Percentiles rank a stretch among this genome's conserved stretches.
Conservation (phyloP, 2,888 invertebrate genomes). For the Ichneumoninae sp. region DNA sequence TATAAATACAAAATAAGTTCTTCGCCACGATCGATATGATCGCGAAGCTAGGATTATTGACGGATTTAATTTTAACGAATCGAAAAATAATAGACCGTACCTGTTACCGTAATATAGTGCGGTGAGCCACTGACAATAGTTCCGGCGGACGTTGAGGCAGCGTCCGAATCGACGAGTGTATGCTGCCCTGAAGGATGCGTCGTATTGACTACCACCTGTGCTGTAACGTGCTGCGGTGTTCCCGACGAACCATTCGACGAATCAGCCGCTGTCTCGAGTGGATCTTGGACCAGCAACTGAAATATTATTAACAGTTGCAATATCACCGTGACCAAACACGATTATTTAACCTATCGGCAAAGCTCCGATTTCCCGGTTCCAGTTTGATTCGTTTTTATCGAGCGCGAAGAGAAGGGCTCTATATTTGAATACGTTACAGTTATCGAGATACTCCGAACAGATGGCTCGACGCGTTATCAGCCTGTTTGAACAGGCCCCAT, state of each 20-base stretch:
- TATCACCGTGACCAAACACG: not conserved
- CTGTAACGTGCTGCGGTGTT: conserved; percentile 84
- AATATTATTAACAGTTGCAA: conserved; percentile 71
- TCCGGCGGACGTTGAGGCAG: conserved; percentile 85
- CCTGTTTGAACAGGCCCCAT: conserved; percentile 66
- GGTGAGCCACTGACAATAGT: conserved; percentile 85
- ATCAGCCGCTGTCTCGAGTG: conserved; percentile 86
- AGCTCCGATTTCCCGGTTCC: not conserved
- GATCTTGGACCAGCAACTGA: conserved; percentile 83
- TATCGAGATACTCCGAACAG: conserved; percentile 69
- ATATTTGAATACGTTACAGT: conserved; percentile 44
- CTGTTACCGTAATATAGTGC: conserved; percentile 91
- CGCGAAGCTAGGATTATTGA: not conserved
- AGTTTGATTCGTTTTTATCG: not conserved
- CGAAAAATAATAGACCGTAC: conserved; percentile 81
- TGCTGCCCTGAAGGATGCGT: conserved; percentile 84
- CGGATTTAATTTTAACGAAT: not conserved
- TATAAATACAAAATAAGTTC: not conserved
- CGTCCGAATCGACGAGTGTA: conserved; percentile 85
- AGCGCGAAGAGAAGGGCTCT: not conserved
- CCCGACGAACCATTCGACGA: conserved; percentile 87
- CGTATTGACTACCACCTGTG: conserved; percentile 84
- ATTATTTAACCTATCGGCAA: not conserved
- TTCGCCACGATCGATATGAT: not conserved
- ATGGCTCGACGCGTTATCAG: conserved; percentile 73